Base-by-base conservation (phyloP, 1,140 invertebrate species). In the Drosophila baimaii region DNA sequence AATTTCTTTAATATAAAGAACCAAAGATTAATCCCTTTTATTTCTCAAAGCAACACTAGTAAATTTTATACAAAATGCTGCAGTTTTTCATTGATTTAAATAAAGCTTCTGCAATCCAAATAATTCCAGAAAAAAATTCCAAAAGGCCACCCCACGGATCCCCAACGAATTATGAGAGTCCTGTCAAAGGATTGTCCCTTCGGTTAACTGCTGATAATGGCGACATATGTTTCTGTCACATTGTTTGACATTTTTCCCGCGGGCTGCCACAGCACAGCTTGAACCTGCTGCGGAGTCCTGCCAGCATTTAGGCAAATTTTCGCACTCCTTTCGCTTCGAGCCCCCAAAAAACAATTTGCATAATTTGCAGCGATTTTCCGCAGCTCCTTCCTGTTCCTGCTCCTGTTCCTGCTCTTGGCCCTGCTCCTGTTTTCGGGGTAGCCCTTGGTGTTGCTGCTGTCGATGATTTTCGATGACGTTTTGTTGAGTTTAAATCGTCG, bases 251-350 rank as follows among this genome's bases (percentile, higher is more conserved):
- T 58, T 71, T 56, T 31, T 47, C 2, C 43, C 66, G 69, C 66
- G 29, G 52, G 63, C 72, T 85, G 81, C 57, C 73, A 64, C 81
- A 85, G 52, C 73, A 85, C 81, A 81, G 64, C 71, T 78, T 85
- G 81, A 65, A 58, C 72, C 73, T 75, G 79, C 69, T 46, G 51
- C 12, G 17, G 21, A 25, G 63, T 79, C 49, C 66, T 55, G 44
- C 76, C 63, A 72, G 77, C 84, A 89, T 89, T 89, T 89, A 89
- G 84, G 80, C 84, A 89, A 89, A 89, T 89, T 89, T 89, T 78
- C 80, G 69, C 81, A 73, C 83, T 77, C 76, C 56, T 76, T 86
- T 78, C 49, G 41, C 33, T 58, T 41, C 15, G 15, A 33, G 13
- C 19, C 57, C 49, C 64, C 27, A 31, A 73, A 76, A 68, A 77